Conservation (phyloP, 2,113 vertebrate genomes). For the Spheniscus mendiculus region DNA sequence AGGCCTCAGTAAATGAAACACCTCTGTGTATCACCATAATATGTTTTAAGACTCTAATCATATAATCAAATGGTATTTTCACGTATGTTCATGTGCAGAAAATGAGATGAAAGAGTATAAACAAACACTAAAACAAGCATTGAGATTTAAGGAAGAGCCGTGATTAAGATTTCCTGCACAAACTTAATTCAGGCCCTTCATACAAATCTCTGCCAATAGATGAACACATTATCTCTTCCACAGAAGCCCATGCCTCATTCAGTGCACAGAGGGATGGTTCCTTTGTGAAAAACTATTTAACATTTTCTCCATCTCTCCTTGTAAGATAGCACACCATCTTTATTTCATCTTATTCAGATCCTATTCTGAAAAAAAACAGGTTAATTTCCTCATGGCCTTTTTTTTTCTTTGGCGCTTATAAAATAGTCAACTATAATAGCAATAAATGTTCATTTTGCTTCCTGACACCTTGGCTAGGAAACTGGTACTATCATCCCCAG, state of each 20-base stretch:
- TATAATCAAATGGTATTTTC: not conserved
- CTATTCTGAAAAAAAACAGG: not conserved
- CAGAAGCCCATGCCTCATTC: not conserved
- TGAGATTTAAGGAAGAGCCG: not conserved
- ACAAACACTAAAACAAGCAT: not conserved
- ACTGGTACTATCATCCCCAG: not conserved
- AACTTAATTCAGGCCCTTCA: not conserved
- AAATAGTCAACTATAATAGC: not conserved
- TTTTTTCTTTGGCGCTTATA: not conserved
- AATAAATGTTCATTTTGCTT: not conserved
- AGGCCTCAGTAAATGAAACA: not conserved
- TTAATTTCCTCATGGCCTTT: not conserved
- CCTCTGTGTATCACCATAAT: not conserved
- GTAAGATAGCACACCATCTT: not conserved
- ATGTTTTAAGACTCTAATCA: not conserved
- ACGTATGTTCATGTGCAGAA: not conserved
- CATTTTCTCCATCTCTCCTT: not conserved
- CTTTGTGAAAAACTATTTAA: not conserved
- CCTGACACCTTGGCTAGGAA: not conserved
- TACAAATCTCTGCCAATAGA: not conserved
- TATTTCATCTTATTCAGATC: not conserved
- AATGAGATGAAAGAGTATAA: not conserved
- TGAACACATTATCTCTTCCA: not conserved
- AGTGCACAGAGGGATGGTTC: not conserved
- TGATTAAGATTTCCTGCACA: not conserved